Conservation (phyloP, 2,888 invertebrate genomes). For the Vesta saturnalis region DNA sequence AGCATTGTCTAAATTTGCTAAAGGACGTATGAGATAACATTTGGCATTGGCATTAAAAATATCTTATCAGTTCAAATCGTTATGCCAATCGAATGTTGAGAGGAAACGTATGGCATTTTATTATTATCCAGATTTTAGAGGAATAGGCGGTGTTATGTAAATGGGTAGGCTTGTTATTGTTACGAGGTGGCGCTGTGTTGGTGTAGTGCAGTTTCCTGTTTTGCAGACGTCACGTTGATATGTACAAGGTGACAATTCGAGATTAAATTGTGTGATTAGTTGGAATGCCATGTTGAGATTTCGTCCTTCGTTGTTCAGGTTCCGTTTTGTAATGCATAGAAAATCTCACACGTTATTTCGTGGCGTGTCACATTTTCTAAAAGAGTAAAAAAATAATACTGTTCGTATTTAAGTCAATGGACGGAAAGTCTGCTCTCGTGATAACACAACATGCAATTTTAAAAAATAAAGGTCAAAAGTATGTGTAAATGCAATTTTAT, state of each 20-base stretch:
- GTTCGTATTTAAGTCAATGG: background rate
- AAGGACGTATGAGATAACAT: slow-evolving; percentile 36
- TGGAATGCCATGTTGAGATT: slow-evolving; percentile 35
- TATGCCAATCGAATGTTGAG: slow-evolving; percentile 35
- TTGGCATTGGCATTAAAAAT: slow-evolving; percentile 45
- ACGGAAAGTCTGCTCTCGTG: no score
- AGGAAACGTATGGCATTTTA: slow-evolving; percentile 30
- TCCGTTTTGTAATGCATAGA: background rate
- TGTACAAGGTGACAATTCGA: slow-evolving; percentile 39
- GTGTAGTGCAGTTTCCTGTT: slow-evolving; percentile 36
- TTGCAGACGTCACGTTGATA: slow-evolving; percentile 41
- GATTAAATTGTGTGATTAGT: slow-evolving; percentile 40
- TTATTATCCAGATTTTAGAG: slow-evolving; percentile 12
- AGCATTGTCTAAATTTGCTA: background rate
- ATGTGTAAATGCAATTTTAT: background rate
- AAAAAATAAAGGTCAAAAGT: background rate
- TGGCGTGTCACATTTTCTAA: background rate
- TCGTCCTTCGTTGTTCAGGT: slow-evolving; percentile 25
- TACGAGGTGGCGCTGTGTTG: slow-evolving; percentile 15
- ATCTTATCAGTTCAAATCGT: slow-evolving; percentile 39
- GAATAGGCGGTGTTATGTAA: slow-evolving; percentile 13
- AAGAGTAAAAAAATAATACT: background rate
- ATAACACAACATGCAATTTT: no score
- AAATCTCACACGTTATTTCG: slow-evolving; percentile 7
- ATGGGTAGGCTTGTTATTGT: slow-evolving; percentile 6